Conservation (phyloP, 2,797 vertebrate species). For the Sebastes cheni region DNA sequence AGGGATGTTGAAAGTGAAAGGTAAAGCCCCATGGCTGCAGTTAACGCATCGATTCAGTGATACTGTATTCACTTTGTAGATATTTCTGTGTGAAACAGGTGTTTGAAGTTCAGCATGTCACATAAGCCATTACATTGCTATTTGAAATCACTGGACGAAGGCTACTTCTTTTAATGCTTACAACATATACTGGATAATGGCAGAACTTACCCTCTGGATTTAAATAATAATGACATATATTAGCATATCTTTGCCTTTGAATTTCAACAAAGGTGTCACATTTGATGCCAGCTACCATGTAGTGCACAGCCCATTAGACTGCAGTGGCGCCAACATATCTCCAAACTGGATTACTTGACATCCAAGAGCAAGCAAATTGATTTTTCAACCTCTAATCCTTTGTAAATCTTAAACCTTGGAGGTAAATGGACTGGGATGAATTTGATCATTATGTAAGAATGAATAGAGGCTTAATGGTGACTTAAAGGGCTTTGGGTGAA, state of each 20-base stretch:
- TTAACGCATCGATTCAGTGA: slow-evolving; percentile 50
- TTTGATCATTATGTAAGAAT: slow-evolving; percentile 74
- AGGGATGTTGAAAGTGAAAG: slow-evolving; percentile 40
- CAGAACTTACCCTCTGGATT: slow-evolving; percentile 21
- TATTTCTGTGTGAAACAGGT: slow-evolving; percentile 48
- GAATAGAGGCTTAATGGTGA: slow-evolving; percentile 70
- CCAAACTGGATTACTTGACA: slow-evolving; percentile 71
- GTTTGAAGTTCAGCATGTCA: slow-evolving; percentile 62
- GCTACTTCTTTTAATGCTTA: slow-evolving; percentile 45
- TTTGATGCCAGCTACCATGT: slow-evolving; percentile 18
- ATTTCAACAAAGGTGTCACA: slow-evolving; percentile 36
- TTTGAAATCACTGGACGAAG: slow-evolving; percentile 51
- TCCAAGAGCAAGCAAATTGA: slow-evolving; percentile 75
- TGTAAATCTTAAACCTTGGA: slow-evolving; percentile 73
- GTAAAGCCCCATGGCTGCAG: slow-evolving; percentile 44
- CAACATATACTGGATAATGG: slow-evolving; percentile 5
- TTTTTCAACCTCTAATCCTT: slow-evolving; percentile 76
- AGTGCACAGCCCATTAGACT: slow-evolving; percentile 29
- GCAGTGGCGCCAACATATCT: slow-evolving; percentile 40
- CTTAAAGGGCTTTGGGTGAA: slow-evolving; percentile 68
- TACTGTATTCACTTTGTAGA: slow-evolving; percentile 75
- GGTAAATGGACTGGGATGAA: slow-evolving; percentile 72
- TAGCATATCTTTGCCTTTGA: slow-evolving; percentile 45
- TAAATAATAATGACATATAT: slow-evolving; percentile 38
- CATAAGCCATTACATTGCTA: slow-evolving; percentile 39